phyloP scores from a whole-genome alignment of 2,888 invertebrate genomes.

The Leucoma salicis region DNA sequence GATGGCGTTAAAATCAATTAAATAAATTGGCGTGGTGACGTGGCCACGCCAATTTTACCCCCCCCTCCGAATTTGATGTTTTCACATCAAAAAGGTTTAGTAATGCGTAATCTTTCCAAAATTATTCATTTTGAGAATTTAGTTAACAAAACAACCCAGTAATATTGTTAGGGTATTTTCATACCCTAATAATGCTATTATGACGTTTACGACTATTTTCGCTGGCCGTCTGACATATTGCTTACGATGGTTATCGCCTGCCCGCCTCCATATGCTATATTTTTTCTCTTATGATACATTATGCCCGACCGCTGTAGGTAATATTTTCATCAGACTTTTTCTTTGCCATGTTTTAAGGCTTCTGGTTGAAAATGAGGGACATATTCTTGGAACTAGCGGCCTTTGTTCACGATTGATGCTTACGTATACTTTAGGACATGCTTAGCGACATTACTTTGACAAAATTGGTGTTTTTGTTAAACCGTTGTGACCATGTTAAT shows the following conservation, averaged over 20 bases:
- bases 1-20: too few species aligned
- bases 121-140: constrained; percentile 10
- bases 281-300: constrained; percentile 45
- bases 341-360: constrained; percentile 31
- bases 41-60: too few species aligned
- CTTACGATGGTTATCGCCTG: constrained; percentile 41
- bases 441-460: background rate
- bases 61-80: too few species aligned
- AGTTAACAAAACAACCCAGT: constrained; percentile 35
- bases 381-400: constrained; percentile 23
- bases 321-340: constrained; percentile 50
- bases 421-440: background rate
- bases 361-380: constrained; percentile 27
- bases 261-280: constrained; percentile 42
- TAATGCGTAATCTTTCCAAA: too few species aligned
- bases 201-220: constrained; percentile 47
- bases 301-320: constrained; percentile 38
- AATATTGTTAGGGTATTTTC: constrained; percentile 48
- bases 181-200: constrained; percentile 42
- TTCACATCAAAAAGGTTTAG: too few species aligned
- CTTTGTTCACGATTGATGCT: constrained; percentile 28
- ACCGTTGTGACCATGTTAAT: background rate
- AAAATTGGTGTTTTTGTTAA: constrained; percentile 1
- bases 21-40: too few species aligned
- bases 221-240: constrained; percentile 47